phyloP scores from a whole-genome alignment of 2,888 invertebrate species.

The Melanophora roralis region DNA sequence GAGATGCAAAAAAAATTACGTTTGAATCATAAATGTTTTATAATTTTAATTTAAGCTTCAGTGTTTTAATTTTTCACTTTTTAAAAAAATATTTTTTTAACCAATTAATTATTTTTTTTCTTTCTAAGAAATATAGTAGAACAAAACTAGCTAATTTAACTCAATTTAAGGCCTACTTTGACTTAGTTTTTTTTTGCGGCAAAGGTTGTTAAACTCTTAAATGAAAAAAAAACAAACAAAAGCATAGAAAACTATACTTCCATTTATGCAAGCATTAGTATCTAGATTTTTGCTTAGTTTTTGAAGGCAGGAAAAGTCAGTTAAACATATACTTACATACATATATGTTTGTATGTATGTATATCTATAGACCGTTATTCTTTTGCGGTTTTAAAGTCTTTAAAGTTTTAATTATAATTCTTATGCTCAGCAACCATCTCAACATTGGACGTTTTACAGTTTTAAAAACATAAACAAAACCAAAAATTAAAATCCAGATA shows the following conservation, averaged over 20 bases:
- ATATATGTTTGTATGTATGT: not conserved
- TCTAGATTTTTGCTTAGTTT: too few species aligned
- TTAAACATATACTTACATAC: too few species aligned
- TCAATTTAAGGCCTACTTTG: not conserved
- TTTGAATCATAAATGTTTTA: not conserved
- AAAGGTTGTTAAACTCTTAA: constrained; percentile 29
- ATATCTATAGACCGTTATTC: not conserved
- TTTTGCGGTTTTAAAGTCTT: not conserved
- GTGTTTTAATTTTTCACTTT: too few species aligned
- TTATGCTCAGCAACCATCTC: constrained; percentile 50
- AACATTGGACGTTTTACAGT: constrained; percentile 4
- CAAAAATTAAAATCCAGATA: not conserved
- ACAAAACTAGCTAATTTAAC: not conserved
- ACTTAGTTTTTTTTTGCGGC: too few species aligned
- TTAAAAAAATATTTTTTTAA: too few species aligned
- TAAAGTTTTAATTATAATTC: constrained; percentile 51
- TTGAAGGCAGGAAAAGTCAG: too few species aligned
- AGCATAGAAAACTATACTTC: too few species aligned
- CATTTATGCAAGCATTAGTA: too few species aligned
- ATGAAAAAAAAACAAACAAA: not conserved
- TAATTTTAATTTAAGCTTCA: too few species aligned
- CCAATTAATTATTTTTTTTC: too few species aligned
- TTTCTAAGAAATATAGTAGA: too few species aligned
- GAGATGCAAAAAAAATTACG: not conserved
- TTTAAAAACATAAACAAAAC: constrained; percentile 20